Conservation (phyloP, 2,113 vertebrate genomes). For the Ceuthmochares aereus region DNA sequence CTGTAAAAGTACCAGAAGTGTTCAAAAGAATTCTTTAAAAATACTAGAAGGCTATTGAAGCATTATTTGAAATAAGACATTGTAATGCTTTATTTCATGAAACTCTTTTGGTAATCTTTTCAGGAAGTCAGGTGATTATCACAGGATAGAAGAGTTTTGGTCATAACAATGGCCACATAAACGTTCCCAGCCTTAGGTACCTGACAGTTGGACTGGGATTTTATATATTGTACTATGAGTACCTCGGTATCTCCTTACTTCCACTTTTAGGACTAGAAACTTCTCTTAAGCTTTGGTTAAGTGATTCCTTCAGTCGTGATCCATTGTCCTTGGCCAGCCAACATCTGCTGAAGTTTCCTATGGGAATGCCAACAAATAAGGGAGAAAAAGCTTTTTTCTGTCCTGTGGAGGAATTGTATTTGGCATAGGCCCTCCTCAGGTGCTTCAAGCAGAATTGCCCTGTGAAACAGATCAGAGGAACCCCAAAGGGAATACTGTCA, state of each 20-base stretch:
- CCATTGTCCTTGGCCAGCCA: background rate
- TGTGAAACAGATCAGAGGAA: slow-evolving; percentile 17
- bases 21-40: background rate
- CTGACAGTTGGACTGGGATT: background rate
- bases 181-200: background rate
- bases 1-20: background rate
- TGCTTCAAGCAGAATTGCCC: background rate
- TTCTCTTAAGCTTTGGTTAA: background rate
- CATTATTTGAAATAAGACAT: background rate
- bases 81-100: background rate
- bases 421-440: background rate
- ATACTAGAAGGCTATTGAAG: background rate
- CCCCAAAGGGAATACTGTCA: slow-evolving; percentile 14
- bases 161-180: background rate
- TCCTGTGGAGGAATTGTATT: slow-evolving; percentile 14
- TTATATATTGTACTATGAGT: background rate
- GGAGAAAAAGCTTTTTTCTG: background rate
- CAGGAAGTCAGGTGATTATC: background rate
- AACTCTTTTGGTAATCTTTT: background rate
- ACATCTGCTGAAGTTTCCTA: background rate
- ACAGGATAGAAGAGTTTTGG: background rate
- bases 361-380: background rate
- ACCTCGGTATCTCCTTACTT: background rate
- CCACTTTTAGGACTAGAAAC: background rate
- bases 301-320: background rate